Evolutionary conservation across 1,140 invertebrate genomes (phyloP), one percentile per base, ranked within the genome.

Genomic region (Sarcophaga bullata): DNA sequence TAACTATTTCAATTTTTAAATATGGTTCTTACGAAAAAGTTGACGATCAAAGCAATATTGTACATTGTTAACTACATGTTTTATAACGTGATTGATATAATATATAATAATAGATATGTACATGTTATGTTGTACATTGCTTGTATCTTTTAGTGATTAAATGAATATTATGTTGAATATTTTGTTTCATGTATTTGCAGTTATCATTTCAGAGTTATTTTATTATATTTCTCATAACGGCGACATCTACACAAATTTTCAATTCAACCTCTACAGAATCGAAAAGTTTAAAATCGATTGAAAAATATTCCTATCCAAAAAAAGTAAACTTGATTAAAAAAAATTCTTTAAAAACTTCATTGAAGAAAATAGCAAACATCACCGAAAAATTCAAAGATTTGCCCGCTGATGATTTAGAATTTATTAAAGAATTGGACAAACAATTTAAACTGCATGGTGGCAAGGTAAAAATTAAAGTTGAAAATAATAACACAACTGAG

Each of bases 401-500:
- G 80, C 86, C 89, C 0, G 85, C 84, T 7, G 89, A 90, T 80
- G 89, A 90, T 85, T 52, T 89, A 62, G 89, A 88, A 78, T 90
- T 90, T 68, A 89, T 90, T 75, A 89, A 90, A 81, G 87, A 90
- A 83, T 75, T 90, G 81, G 89, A 90, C 84, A 90, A 88, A 58
- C 89, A 90, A 81, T 90, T 90, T 25, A 89, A 88, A 73, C 73
- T 87, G 10, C 88, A 90, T 75, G 89, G 89, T 25, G 85, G 87
- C 73, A 90, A 89, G 68, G 85, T 90, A 54, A 90, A 89, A 84
- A 89, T 90, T 81, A 90, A 90, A 83, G 86, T 90, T 76, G 88
- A 89, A 83, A 84, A 86, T 10, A 87, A 87, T 10, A 90, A 90
- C 81, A 78, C 84, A 6, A 90, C 89, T 8, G 73, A 75, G 10